Evolutionary conservation across 2,797 vertebrate genomes (phyloP), one percentile per base, ranked within the genome.

Genomic region (Scolopax rusticola): DNA sequence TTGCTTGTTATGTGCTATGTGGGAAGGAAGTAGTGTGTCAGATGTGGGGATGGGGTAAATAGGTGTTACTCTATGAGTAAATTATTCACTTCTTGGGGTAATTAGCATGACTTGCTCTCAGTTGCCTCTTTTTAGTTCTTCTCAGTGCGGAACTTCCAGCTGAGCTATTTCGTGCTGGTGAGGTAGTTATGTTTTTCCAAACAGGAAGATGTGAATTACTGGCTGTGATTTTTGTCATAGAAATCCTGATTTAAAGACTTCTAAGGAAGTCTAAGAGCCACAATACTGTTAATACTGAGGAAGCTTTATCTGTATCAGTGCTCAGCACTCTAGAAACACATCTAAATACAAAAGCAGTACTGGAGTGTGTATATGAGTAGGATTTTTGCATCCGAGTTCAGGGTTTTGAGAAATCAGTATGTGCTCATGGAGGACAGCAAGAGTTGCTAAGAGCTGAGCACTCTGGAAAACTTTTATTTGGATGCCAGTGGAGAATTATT

Each of bases 391-490:
- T 71, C 32, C 17, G 38, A 87, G 41, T 33, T 73, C 28, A 71
- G 48, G 48, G 23, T 13, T 92, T 76, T 90, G 86, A 84, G 77
- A 87, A 88, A 47, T 53, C 25, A 50, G 0, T 48, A 2, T 47
- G 68, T 81, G 47, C 51, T 86, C 18, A n/a, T 65, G 33, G 51
- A 95, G 81, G 68, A 48, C 86, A 89, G 68, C 47, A 38, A 78
- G 87, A 92, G 71, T 84, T 79, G 71, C 84, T 90, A n/a, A 64
- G 87, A 87, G 90, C 53, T 90, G 77, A 96, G 53, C 23, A 3
- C 82, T 85, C 91, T 96, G 95, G 89, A 94, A 94, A 95, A 93
- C 70, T 91, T 90, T 88, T 50, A 73, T 94, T 95, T 95, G 89
- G 89, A 95, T 95, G 80, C 77, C 94, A 95, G 77, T 33, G 51